Percentiles rank a stretch among this genome's conserved stretches.
phyloP scores from a whole-genome alignment of 2,888 invertebrate species.

The Caenorhabditis sp. region DNA sequence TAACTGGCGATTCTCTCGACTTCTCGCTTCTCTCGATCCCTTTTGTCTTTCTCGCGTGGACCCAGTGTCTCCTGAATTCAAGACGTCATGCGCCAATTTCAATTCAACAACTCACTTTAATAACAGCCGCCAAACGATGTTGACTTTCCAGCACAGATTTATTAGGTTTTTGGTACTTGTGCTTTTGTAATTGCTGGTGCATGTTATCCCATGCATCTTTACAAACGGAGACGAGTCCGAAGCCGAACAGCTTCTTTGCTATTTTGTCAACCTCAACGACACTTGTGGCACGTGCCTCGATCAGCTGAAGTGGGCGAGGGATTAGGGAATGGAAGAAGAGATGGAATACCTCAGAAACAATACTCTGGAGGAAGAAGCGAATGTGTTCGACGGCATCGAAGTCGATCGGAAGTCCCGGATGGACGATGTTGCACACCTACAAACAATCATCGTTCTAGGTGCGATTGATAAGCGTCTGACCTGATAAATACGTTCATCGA shows the following conservation, averaged over 20 bases:
- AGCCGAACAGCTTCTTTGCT: constrained; percentile 44
- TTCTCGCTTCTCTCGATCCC: constrained; percentile 63
- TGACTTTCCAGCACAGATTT: constrained; percentile 46
- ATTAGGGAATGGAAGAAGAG: no score
- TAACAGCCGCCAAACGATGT: constrained; percentile 51
- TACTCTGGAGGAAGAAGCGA: constrained; percentile 61
- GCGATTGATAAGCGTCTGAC: no score
- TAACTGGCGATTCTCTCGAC: constrained; percentile 61
- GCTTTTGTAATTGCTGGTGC: constrained; percentile 35
- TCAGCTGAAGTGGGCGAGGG: constrained; percentile 53
- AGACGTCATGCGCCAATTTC: not conserved
- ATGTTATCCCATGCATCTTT: constrained; percentile 60
- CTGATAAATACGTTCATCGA: constrained; percentile 58
- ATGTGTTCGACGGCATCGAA: constrained; percentile 72
- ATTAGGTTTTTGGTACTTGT: constrained; percentile 30
- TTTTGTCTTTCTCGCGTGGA: constrained; percentile 54
- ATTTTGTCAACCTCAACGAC: constrained; percentile 52
- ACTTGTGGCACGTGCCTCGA: constrained; percentile 47
- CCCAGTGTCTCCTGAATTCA: constrained; percentile 51
- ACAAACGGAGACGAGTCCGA: constrained; percentile 30
- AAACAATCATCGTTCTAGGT: no score
- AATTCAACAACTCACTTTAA: constrained; percentile 36
- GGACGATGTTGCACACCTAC: constrained; percentile 68
- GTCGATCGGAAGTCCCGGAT: constrained; percentile 75
- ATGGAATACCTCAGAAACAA: constrained; percentile 69